Evolutionary conservation across 2,113 vertebrate genomes (phyloP).

Genomic region (Pluvianellus socialis): DNA sequence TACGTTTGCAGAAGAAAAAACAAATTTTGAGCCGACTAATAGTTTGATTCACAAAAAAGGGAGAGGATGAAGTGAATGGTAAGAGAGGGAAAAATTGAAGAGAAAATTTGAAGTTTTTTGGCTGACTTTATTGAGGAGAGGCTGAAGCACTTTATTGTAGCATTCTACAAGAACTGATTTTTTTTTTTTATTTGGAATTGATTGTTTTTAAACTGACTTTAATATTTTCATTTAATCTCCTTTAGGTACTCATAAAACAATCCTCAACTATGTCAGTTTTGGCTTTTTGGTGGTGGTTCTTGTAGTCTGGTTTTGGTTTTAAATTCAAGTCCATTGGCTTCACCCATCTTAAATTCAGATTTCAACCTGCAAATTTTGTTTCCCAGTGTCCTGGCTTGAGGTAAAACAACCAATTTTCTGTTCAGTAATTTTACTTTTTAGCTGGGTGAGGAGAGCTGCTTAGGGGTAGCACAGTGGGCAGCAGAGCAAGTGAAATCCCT

Average conservation of each 20-base stretch:
- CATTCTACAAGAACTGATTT: background rate
- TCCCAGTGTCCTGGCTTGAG: background rate
- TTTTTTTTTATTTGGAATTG: background rate
- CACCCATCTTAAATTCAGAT: background rate
- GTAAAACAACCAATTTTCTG: too few species aligned
- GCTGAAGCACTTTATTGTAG: background rate
- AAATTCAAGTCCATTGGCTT: background rate
- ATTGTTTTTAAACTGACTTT: background rate
- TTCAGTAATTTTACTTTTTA: too few species aligned
- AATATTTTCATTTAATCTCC: background rate
- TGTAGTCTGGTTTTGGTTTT: background rate
- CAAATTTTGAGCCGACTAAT: background rate
- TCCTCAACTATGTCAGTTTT: background rate
- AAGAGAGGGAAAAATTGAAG: background rate
- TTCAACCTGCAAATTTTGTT: background rate
- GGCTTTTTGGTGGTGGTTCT: rapidly evolving
- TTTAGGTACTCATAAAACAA: background rate
- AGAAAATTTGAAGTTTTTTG: background rate
- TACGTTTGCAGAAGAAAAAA: background rate
- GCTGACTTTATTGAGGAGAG: background rate
- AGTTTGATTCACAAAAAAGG: background rate
- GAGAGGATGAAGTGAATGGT: background rate
- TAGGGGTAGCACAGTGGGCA: background rate
- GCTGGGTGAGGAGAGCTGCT: background rate
- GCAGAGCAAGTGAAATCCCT: background rate